A percentile compares a stretch with the other conserved stretches of the same genome.
phyloP scores from a whole-genome alignment of 2,888 invertebrate species.

The Notodonta dromedarius region DNA sequence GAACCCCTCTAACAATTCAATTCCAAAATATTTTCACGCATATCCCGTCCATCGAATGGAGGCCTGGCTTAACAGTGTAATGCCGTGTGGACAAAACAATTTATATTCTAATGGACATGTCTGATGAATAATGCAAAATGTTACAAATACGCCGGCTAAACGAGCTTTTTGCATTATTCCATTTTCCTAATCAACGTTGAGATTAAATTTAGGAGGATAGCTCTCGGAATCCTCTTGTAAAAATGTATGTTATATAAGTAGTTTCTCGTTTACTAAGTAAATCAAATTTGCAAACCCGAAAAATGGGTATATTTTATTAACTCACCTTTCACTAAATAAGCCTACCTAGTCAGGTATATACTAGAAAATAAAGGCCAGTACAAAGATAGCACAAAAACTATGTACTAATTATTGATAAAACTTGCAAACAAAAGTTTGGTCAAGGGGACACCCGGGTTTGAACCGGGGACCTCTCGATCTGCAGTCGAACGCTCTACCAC shows the following conservation, averaged over 20 bases:
- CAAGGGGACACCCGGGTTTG: slow-evolving; percentile 1
- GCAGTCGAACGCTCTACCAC: not conserved
- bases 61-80: slow-evolving; percentile 4
- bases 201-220: not conserved
- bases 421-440: not conserved
- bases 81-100: slow-evolving; percentile 35
- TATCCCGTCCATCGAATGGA: slow-evolving; percentile 9
- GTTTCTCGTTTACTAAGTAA: not conserved
- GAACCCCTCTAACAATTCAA: too few relatives aligned
- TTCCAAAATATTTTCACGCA: not conserved
- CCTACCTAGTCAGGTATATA: not conserved
- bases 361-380: not conserved
- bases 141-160: slow-evolving; percentile 33
- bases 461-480: not conserved
- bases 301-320: not conserved
- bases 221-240: not conserved
- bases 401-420: not conserved
- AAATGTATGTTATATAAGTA: not conserved
- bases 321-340: not conserved
- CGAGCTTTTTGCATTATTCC: slow-evolving; percentile 21
- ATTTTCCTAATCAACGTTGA: slow-evolving; percentile 5
- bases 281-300: not conserved
- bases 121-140: slow-evolving; percentile 41
- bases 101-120: slow-evolving; percentile 43
- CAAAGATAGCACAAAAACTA: too few relatives aligned